Evolutionary conservation across 2,113 vertebrate species (phyloP).

Genomic region (Grammomys surdaster): DNA sequence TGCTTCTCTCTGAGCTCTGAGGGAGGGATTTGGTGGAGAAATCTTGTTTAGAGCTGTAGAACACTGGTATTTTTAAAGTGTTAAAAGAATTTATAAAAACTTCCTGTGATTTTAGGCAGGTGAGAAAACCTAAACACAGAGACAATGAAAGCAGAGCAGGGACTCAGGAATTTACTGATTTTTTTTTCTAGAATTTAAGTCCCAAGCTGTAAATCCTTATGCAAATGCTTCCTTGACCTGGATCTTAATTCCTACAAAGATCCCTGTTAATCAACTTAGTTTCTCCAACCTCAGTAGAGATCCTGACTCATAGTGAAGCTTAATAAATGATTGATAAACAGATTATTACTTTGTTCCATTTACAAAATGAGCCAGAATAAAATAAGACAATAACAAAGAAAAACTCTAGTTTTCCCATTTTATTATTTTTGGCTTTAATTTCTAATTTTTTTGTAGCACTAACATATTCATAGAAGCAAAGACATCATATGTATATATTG

Average conservation of each 20-base stretch:
- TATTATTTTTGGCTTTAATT: slow-evolving; percentile 9
- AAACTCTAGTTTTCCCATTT: slow-evolving; percentile 44
- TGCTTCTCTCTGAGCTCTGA: not conserved
- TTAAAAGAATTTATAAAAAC: slow-evolving; percentile 48
- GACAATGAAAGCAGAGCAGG: not conserved
- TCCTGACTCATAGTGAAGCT: not conserved
- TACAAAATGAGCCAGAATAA: slow-evolving; percentile 51
- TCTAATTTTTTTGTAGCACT: slow-evolving; percentile 58
- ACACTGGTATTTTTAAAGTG: slow-evolving; percentile 37
- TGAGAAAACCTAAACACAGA: slow-evolving; percentile 48
- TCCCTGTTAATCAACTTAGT: slow-evolving; percentile 52
- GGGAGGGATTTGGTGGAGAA: not conserved
- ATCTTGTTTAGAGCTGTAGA: not conserved
- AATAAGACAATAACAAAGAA: slow-evolving; percentile 32
- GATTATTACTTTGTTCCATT: slow-evolving; percentile 32
- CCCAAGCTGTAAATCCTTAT: slow-evolving; percentile 8
- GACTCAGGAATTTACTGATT: slow-evolving; percentile 32
- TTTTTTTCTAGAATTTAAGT: slow-evolving; percentile 11
- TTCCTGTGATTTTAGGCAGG: slow-evolving; percentile 42
- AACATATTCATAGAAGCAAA: slow-evolving; percentile 9
- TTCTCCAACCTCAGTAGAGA: slow-evolving; percentile 26
- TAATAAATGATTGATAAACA: slow-evolving; percentile 49
- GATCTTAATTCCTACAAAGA: slow-evolving; percentile 50
- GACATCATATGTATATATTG: not conserved
- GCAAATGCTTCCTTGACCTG: slow-evolving; percentile 18